Percentiles rank a stretch among this genome's conserved stretches.
These are phyloP conservation scores for Mercenaria mercenaria DNA, from an alignment of 1,140 invertebrate genomes.

Conservation along the genomic window DNA sequence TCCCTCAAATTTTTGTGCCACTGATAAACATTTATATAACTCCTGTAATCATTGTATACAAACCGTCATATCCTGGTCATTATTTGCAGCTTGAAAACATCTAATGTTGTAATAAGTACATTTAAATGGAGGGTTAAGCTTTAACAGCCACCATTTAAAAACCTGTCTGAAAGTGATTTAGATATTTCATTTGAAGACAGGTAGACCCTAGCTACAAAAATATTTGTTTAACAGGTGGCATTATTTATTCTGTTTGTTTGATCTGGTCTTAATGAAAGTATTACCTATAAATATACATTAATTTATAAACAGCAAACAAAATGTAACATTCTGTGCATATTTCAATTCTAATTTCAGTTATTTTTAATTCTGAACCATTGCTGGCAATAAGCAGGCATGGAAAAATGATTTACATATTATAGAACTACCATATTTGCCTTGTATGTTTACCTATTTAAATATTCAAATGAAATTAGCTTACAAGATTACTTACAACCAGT, in stretches of 20 bases:
- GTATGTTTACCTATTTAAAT: too few species aligned
- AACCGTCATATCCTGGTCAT: neutral
- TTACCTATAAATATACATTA: too few species aligned
- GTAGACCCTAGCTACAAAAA: neutral
- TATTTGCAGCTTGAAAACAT: neutral
- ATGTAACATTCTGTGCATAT: too few species aligned
- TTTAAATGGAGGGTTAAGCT: slow-evolving; percentile 2
- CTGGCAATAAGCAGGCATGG: too few species aligned
- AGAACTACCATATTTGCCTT: too few species aligned
- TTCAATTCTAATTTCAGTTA: too few species aligned
- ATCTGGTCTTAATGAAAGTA: neutral
- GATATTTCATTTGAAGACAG: neutral
- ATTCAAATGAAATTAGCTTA: too few species aligned
- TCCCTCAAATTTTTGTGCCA: neutral
- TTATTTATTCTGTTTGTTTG: slow-evolving; percentile 16
- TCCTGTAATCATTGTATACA: neutral
- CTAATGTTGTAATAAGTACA: neutral
- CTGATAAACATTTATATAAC: neutral
- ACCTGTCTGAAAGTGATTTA: neutral
- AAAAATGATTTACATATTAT: too few species aligned
- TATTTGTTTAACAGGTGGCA: slow-evolving; percentile 1
- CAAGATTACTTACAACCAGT: too few species aligned
- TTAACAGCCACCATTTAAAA: neutral
- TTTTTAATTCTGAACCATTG: too few species aligned
- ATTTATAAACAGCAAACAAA: too few species aligned